Percentiles rank a stretch among this genome's conserved stretches.
Evolutionary conservation across 2,888 invertebrate genomes (phyloP).

Genomic region (Leptopilina syphax): DNA sequence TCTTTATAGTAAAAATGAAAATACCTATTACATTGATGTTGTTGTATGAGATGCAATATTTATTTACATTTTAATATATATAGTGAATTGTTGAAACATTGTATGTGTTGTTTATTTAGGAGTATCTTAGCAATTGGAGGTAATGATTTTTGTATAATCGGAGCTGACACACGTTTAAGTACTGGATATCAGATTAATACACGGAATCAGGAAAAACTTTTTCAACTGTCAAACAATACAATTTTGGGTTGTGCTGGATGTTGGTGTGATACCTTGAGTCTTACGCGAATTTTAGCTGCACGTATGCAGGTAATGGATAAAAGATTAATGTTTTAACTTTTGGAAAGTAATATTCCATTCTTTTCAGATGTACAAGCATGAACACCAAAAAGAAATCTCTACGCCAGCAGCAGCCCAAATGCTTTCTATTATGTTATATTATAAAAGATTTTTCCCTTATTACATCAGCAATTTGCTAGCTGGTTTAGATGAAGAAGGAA

Average conservation of each 20-base stretch:
- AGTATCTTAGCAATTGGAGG: slow-evolving; percentile 97
- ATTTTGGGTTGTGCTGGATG: slow-evolving; percentile 97
- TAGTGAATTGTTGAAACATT: neutral
- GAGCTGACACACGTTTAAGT: slow-evolving; percentile 95
- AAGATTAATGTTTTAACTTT: slow-evolving; percentile 27
- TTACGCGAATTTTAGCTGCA: slow-evolving; percentile 89
- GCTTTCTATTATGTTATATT: slow-evolving; percentile 96
- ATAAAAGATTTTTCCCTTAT: slow-evolving; percentile 98
- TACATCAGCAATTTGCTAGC: slow-evolving; percentile 97
- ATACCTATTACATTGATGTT: neutral
- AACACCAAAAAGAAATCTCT: slow-evolving; percentile 94
- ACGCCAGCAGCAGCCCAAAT: slow-evolving; percentile 96
- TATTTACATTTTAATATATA: neutral
- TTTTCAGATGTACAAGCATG: slow-evolving; percentile 91
- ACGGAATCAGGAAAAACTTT: slow-evolving; percentile 92
- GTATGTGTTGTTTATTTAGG: slow-evolving; percentile 78
- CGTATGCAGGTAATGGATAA: slow-evolving; percentile 84
- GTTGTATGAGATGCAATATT: neutral
- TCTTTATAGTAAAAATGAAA: neutral
- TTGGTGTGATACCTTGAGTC: slow-evolving; percentile 97
- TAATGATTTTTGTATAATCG: slow-evolving; percentile 95
- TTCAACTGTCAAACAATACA: slow-evolving; percentile 88
- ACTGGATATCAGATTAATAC: slow-evolving; percentile 94
- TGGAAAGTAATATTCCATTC: slow-evolving; percentile 10
- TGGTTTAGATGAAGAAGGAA: slow-evolving; percentile 94